Evolutionary conservation across 1,140 invertebrate genomes (phyloP).

Genomic region (Hormaphis cornu): DNA sequence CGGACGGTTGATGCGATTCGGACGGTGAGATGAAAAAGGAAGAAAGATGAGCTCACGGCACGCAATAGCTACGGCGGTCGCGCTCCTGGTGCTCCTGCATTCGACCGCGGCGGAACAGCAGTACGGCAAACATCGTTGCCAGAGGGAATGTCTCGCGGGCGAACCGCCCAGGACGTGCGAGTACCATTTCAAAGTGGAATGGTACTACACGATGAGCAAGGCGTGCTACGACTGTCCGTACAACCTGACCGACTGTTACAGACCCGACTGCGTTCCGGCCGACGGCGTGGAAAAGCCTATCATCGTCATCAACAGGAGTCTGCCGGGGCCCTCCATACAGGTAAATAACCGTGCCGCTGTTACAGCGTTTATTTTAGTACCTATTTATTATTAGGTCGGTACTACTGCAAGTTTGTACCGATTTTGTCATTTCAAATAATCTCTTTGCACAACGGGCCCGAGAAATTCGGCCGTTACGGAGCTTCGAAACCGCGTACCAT

Average conservation of each 20-base stretch:
- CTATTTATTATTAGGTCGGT: too few species aligned
- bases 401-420: too few species aligned
- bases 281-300: slow-evolving; percentile 67
- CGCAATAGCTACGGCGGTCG: background rate
- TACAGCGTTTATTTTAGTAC: too few species aligned
- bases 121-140: slow-evolving; percentile 44
- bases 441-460: too few species aligned
- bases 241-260: slow-evolving; percentile 62
- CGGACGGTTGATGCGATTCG: background rate
- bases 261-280: slow-evolving; percentile 68
- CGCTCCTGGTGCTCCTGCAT: background rate
- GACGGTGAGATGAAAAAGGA: background rate
- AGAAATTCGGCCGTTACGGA: too few species aligned
- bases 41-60: background rate
- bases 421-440: too few species aligned
- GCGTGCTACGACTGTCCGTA: slow-evolving; percentile 76
- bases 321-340: slow-evolving; percentile 77
- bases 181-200: slow-evolving; percentile 63
- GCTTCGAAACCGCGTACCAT: too few species aligned
- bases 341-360: slow-evolving; percentile 45
- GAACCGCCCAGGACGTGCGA: slow-evolving; percentile 54
- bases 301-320: slow-evolving; percentile 69
- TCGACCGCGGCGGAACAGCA: background rate
- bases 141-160: slow-evolving; percentile 46
- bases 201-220: slow-evolving; percentile 74